phyloP scores from a whole-genome alignment of 2,888 invertebrate genomes.

The Drosophila quinaria region DNA sequence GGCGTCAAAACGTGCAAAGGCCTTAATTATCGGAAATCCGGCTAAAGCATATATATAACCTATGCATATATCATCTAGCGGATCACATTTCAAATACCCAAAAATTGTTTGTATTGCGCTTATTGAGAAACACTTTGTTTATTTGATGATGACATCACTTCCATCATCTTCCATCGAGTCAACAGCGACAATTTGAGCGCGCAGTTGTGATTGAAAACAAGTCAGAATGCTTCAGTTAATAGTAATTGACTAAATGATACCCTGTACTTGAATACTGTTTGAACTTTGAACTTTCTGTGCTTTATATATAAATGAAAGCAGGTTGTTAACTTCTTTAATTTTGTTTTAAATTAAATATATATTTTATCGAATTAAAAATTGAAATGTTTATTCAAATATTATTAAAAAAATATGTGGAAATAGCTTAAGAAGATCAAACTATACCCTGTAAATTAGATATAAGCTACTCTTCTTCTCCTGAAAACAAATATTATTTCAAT shows the following conservation, averaged over 20 bases:
- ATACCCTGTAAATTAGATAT: no score
- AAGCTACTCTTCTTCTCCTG: no score
- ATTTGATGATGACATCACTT: slow-evolving; percentile 70
- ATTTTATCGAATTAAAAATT: no score
- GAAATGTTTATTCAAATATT: no score
- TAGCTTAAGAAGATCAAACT: no score
- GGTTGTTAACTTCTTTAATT: no score
- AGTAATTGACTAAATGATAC: slow-evolving; percentile 9
- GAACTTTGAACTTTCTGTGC: background rate
- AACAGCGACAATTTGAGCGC: slow-evolving; percentile 47
- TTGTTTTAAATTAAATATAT: no score
- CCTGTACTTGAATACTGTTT: slow-evolving; percentile 2
- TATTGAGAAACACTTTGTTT: slow-evolving; percentile 50
- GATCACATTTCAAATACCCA: slow-evolving; percentile 40
- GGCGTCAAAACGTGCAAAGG: slow-evolving; percentile 60
- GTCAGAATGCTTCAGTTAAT: background rate
- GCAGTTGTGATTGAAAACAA: slow-evolving; percentile 38
- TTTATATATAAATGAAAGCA: no score
- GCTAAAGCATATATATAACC: slow-evolving; percentile 30
- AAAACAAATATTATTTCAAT: no score
- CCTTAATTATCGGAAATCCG: slow-evolving; percentile 75
- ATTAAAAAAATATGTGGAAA: no score
- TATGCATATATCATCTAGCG: slow-evolving; percentile 17
- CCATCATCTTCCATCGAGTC: slow-evolving; percentile 53
- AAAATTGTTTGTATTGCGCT: slow-evolving; percentile 45